These are phyloP conservation scores for Bhutanitis thaidina DNA, from an alignment of 2,888 invertebrate species.

Conservation along the genomic window DNA sequence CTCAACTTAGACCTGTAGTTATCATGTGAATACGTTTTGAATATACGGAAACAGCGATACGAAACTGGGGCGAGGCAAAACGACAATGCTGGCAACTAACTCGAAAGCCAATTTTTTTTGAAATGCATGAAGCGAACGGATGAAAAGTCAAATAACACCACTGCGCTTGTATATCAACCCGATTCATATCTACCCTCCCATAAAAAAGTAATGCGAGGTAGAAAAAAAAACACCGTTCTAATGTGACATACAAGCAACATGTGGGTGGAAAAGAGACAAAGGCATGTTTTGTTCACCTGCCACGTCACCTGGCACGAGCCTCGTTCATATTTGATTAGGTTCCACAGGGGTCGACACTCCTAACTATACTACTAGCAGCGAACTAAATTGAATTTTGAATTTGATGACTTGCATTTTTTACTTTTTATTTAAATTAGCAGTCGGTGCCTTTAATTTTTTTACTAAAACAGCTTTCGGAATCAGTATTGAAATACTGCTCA, in stretches of 20 bases:
- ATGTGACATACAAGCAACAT: conserved; percentile 10
- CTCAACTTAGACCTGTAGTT: conserved; percentile 34
- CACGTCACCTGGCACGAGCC: conserved; percentile 62
- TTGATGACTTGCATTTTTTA: conserved; percentile 21
- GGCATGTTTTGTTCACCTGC: conserved; percentile 66
- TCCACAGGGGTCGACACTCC: conserved; percentile 58
- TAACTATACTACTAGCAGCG: conserved; percentile 41
- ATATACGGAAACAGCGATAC: conserved; percentile 32
- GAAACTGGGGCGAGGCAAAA: conserved; percentile 50
- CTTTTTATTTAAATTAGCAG: background rate
- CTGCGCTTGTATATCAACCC: conserved; percentile 38
- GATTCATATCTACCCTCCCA: conserved; percentile 53
- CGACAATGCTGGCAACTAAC: conserved; percentile 47
- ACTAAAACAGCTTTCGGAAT: too few species aligned
- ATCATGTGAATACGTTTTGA: conserved; percentile 24
- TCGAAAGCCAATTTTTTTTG: conserved; percentile 57
- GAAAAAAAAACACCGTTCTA: conserved; percentile 48
- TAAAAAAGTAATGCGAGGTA: conserved; percentile 50
- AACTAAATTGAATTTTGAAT: conserved; percentile 24
- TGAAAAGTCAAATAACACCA: conserved; percentile 54
- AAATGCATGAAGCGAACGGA: conserved; percentile 48
- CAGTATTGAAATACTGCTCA: too few species aligned
- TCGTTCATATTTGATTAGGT: conserved; percentile 72
- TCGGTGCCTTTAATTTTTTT: too few species aligned
- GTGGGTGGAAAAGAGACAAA: conserved; percentile 50